phyloP scores from a whole-genome alignment of 2,888 invertebrate species.

The Euproctis similis region DNA sequence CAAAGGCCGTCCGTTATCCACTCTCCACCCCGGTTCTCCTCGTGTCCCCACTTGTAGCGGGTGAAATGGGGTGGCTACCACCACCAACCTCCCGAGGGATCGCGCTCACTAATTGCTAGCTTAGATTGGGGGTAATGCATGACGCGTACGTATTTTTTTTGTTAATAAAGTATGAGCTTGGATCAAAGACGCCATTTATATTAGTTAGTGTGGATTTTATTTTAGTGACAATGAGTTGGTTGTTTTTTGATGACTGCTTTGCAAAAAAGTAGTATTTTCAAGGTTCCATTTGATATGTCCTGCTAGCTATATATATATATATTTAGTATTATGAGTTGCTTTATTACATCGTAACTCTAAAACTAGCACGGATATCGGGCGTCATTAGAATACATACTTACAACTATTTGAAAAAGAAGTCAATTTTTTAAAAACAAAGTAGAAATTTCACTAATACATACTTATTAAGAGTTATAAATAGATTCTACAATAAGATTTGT shows the following conservation, averaged over 20 bases:
- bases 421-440: too few relatives aligned
- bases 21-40: slow-evolving; percentile 24
- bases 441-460: too few relatives aligned
- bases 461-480: too few relatives aligned
- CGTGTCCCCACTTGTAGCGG: slow-evolving; percentile 21
- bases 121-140: slow-evolving; percentile 72
- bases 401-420: too few relatives aligned
- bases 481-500: too few relatives aligned
- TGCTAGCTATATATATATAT: too few relatives aligned
- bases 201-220: slow-evolving; percentile 42
- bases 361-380: too few relatives aligned
- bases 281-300: too few relatives aligned
- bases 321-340: slow-evolving; percentile 34
- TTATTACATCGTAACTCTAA: slow-evolving; percentile 2
- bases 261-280: too few relatives aligned
- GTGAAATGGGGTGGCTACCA: slow-evolving; percentile 25
- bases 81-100: slow-evolving; percentile 41
- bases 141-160: slow-evolving; percentile 57
- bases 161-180: slow-evolving; percentile 64
- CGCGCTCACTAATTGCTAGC: slow-evolving; percentile 63
- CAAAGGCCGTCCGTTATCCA: slow-evolving; percentile 50
- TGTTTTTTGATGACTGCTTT: too few relatives aligned
- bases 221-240: too few relatives aligned
- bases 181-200: slow-evolving; percentile 65
- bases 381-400: too few relatives aligned